These are phyloP conservation scores for Phacellophora camtschatica DNA, from an alignment of 30 jellyfish, hydroid and myxozoan species.

Conservation along the genomic window DNA sequence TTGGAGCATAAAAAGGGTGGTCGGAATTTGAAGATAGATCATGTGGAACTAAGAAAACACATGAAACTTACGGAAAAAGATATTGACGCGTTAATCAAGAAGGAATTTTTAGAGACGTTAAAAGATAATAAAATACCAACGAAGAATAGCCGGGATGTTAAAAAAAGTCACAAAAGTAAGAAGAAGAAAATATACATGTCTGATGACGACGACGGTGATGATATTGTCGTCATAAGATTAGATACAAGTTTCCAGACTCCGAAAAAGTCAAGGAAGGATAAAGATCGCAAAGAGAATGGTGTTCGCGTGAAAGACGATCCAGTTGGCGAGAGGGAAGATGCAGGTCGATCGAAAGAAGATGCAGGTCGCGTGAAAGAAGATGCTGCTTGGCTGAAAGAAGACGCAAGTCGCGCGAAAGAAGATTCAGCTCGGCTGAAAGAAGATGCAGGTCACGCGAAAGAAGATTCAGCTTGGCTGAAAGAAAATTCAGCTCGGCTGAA, in stretches of 20 bases:
- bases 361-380: no score
- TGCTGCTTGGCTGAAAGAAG: no score
- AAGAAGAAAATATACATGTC: conserved; percentile 1
- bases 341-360: no score
- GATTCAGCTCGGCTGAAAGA: no score
- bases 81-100: conserved; percentile 58
- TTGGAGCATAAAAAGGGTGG: conserved; percentile 52
- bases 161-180: background rate
- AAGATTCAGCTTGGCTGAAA: no score
- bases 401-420: no score
- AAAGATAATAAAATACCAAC: background rate
- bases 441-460: no score
- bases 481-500: no score
- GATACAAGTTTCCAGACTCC: conserved; percentile 53
- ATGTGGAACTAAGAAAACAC: conserved; percentile 40
- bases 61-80: conserved; percentile 52
- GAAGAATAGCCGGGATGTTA: background rate
- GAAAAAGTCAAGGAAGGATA: conserved; percentile 26
- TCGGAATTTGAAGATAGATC: background rate
- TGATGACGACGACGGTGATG: conserved; percentile 26
- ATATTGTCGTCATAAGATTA: conserved; percentile 50
- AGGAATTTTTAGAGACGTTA: conserved; percentile 26
- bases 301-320: background rate
- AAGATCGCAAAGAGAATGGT: conserved; percentile 32
- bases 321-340: background rate